A percentile compares a stretch with the other conserved stretches of the same genome.
Evolutionary conservation across 2,797 vertebrate species (phyloP).

Genomic region (Chrysocyon brachyurus): DNA sequence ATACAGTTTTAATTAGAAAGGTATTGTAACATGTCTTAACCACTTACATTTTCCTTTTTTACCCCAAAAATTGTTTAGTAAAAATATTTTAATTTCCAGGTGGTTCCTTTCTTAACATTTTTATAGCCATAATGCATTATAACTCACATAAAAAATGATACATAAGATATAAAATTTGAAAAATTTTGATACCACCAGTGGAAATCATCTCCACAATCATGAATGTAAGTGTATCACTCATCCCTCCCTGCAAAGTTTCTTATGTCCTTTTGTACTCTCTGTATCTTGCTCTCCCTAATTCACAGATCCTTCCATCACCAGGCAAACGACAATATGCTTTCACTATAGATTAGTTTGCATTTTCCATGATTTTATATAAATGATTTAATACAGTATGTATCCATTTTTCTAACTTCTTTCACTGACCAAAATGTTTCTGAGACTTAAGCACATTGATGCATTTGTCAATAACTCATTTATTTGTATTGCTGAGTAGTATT

Average conservation of each 20-base stretch:
- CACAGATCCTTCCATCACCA: neutral
- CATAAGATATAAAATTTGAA: neutral
- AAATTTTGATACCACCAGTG: neutral
- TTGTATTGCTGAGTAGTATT: neutral
- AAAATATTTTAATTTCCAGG: neutral
- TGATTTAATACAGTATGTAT: neutral
- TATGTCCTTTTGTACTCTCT: neutral
- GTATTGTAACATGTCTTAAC: neutral
- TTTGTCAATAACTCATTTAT: neutral
- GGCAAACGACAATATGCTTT: neutral
- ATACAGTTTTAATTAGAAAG: neutral
- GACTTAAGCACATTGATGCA: neutral
- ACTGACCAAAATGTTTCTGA: neutral
- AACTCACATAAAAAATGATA: neutral
- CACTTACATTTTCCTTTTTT: neutral
- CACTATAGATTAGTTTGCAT: neutral
- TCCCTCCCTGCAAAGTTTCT: neutral
- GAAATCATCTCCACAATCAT: neutral
- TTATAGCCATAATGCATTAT: neutral
- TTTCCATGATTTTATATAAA: neutral
- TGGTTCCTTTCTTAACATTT: neutral
- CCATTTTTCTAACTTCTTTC: neutral
- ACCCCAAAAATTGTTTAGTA: neutral
- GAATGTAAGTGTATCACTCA: neutral
- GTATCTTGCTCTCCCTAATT: neutral